Conservation (phyloP, 2,888 invertebrate genomes). For the Orthosia gracilis region DNA sequence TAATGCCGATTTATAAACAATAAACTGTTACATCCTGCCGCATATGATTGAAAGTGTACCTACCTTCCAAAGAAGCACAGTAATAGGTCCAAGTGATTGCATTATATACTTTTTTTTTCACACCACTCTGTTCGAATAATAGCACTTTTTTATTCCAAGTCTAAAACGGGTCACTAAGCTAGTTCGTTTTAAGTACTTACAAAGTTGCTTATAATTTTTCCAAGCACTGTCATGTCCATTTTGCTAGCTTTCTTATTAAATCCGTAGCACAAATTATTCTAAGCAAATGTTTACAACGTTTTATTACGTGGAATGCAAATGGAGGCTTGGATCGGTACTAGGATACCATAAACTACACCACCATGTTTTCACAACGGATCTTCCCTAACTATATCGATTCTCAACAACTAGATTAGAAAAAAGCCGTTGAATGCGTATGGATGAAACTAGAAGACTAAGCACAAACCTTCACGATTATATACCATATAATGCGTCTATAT, state of each 20-base stretch:
- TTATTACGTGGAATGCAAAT: conserved; percentile 47
- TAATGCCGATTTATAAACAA: not conserved
- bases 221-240: conserved; percentile 86
- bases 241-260: conserved; percentile 46
- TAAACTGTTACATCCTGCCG: not conserved
- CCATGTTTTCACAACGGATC: conserved; percentile 34
- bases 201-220: conserved; percentile 85
- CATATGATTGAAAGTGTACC: conserved; percentile 7
- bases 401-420: conserved; percentile 25
- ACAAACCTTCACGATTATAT: conserved; percentile 70
- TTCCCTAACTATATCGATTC: not conserved
- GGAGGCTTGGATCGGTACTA: conserved; percentile 23
- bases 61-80: conserved; percentile 51
- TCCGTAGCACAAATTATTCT: conserved; percentile 44
- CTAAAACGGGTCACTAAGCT: not conserved
- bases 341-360: conserved; percentile 24
- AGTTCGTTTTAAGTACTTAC: conserved; percentile 77
- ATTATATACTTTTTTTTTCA: conserved; percentile 18
- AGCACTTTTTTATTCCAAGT: conserved; percentile 6
- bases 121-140: not conserved
- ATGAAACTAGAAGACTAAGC: conserved; percentile 82
- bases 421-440: conserved; percentile 81
- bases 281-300: conserved; percentile 38
- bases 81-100: conserved; percentile 48
- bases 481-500: conserved; percentile 64